Conservation (phyloP, 2,797 vertebrate species). For the Heliangelus exortis region DNA sequence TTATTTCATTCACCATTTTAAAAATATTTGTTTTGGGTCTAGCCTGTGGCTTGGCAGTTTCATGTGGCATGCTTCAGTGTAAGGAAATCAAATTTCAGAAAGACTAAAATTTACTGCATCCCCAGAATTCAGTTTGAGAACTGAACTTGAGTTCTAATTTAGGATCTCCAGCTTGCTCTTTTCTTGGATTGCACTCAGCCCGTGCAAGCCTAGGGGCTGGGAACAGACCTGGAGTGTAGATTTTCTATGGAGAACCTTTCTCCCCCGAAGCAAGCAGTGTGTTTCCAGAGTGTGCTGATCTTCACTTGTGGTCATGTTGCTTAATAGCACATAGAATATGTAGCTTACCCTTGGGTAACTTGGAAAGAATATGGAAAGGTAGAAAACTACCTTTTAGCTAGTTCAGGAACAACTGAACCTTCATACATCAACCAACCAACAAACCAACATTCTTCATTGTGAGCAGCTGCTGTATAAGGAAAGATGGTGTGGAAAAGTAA, state of each 20-base stretch:
- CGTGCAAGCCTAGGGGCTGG: not conserved
- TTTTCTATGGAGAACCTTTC: not conserved
- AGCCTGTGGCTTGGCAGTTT: conserved; percentile 67
- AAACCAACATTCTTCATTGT: not conserved
- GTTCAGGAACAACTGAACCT: not conserved
- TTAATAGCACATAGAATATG: not conserved
- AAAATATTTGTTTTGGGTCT: conserved; percentile 73
- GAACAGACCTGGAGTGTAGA: not conserved
- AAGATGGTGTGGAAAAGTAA: not conserved
- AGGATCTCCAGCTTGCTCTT: not conserved
- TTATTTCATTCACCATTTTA: conserved; percentile 70
- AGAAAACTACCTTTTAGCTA: not conserved
- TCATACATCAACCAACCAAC: not conserved
- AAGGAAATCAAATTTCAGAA: conserved; percentile 47
- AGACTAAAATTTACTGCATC: conserved; percentile 40
- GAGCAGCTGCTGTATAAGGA: not conserved
- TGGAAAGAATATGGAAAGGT: not conserved
- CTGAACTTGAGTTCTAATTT: not conserved
- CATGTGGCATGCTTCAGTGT: not conserved
- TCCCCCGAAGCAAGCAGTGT: not conserved
- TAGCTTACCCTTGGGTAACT: not conserved
- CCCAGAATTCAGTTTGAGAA: conserved; percentile 14
- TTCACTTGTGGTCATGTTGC: not conserved
- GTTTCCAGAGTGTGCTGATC: not conserved
- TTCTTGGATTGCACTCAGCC: not conserved